Evolutionary conservation across 2,797 vertebrate genomes (phyloP).

Genomic region (Cuniculus paca): DNA sequence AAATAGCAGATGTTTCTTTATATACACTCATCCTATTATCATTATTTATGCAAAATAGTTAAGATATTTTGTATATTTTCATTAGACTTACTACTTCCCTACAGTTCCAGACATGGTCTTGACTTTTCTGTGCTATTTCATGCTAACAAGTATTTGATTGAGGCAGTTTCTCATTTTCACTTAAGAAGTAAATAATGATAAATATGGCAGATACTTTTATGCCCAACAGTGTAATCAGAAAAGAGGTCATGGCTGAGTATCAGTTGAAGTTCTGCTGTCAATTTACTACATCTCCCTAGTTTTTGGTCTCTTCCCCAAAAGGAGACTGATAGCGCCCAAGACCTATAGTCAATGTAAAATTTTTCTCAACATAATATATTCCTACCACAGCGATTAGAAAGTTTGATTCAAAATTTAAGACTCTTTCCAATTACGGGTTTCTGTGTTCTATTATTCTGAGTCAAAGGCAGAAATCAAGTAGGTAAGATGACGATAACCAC

Average conservation of each 20-base stretch:
- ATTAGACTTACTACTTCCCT: neutral
- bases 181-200: neutral
- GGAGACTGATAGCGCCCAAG: neutral
- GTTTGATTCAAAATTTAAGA: neutral
- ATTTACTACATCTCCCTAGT: neutral
- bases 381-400: neutral
- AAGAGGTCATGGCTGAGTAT: neutral
- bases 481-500: neutral
- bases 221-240: neutral
- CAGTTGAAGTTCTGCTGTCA: neutral
- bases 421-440: neutral
- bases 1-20: neutral
- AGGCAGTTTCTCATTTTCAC: neutral
- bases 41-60: neutral
- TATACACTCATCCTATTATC: neutral
- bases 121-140: neutral
- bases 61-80: neutral
- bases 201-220: neutral
- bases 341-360: neutral
- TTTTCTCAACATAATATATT: neutral
- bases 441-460: neutral
- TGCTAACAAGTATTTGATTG: neutral
- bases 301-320: neutral
- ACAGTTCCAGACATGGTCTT: neutral
- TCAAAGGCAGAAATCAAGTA: neutral